phyloP scores from a whole-genome alignment of 2,888 invertebrate genomes.

The Brachyptera putata region DNA sequence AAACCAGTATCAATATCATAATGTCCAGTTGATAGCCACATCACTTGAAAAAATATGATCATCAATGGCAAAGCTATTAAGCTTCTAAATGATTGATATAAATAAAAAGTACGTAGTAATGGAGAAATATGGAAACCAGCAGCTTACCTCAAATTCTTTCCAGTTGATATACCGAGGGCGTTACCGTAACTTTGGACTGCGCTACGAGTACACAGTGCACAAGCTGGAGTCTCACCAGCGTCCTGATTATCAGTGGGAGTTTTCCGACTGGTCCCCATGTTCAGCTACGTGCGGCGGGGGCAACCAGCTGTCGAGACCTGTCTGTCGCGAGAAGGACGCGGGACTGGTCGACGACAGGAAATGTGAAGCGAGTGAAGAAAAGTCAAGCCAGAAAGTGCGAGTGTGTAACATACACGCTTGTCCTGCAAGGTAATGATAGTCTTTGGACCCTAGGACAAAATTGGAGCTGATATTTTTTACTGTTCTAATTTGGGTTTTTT shows the following conservation, averaged over 20 bases:
- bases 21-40: too few relatives aligned
- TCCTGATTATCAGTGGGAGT: slow-evolving; percentile 47
- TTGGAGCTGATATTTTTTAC: not conserved
- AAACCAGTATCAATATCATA: too few relatives aligned
- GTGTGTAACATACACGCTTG: slow-evolving; percentile 63
- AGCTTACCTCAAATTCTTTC: too few relatives aligned
- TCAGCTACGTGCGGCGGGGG: slow-evolving; percentile 50
- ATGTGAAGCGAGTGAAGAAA: slow-evolving; percentile 50
- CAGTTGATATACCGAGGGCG: slow-evolving; percentile 68
- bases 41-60: too few relatives aligned
- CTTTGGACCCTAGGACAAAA: not conserved
- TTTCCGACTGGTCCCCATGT: slow-evolving; percentile 49
- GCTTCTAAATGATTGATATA: too few relatives aligned
- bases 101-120: too few relatives aligned
- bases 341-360: slow-evolving; percentile 57
- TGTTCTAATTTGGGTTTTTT: not conserved
- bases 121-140: too few relatives aligned
- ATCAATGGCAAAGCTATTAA: too few relatives aligned
- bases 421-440: slow-evolving; percentile 49
- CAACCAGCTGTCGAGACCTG: slow-evolving; percentile 42
- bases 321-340: slow-evolving; percentile 47
- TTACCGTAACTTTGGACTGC: slow-evolving; percentile 47
- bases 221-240: slow-evolving; percentile 46
- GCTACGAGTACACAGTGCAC: slow-evolving; percentile 51
- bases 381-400: slow-evolving; percentile 58